Percentiles rank a stretch among this genome's conserved stretches.
These are phyloP conservation scores for Halocynthia roretzi DNA, from an alignment of 23 tunicate species.

Conservation along the genomic window DNA sequence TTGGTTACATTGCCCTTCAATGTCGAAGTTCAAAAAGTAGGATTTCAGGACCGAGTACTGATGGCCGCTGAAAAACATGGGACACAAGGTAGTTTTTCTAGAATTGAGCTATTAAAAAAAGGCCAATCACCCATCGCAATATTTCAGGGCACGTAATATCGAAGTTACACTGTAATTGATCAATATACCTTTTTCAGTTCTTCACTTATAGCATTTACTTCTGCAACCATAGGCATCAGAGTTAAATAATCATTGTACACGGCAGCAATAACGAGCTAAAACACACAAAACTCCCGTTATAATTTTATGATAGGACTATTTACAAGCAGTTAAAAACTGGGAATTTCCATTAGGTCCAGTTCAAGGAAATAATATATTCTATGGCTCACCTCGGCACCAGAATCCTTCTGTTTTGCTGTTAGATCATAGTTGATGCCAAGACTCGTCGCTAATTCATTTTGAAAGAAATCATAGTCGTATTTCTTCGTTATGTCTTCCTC, in stretches of 20 bases:
- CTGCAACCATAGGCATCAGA: slow-evolving; percentile 45
- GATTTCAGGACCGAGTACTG: too few species aligned
- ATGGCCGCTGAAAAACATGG: too few species aligned
- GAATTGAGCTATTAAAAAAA: too few species aligned
- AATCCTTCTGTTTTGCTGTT: slow-evolving; percentile 14
- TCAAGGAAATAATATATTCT: neutral
- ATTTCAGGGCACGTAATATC: too few species aligned
- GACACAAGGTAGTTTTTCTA: too few species aligned
- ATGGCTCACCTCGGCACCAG: slow-evolving; percentile 1
- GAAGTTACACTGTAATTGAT: too few species aligned
- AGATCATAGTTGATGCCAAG: slow-evolving; percentile 21
- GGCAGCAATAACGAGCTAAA: slow-evolving; percentile 17
- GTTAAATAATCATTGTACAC: slow-evolving; percentile 49
- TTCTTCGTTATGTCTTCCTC: slow-evolving; percentile 16
- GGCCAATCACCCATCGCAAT: too few species aligned
- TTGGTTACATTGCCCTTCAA: too few species aligned
- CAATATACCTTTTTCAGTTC: slow-evolving; percentile 28
- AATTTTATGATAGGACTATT: neutral
- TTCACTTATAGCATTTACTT: slow-evolving; percentile 58
- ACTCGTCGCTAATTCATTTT: slow-evolving; percentile 50
- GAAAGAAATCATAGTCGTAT: slow-evolving; percentile 53
- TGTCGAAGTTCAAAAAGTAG: too few species aligned
- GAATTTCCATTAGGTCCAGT: neutral
- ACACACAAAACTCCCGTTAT: neutral
- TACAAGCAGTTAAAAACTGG: neutral